phyloP scores from a whole-genome alignment of 2,797 vertebrate species.

The Phoeniculus purpureus region DNA sequence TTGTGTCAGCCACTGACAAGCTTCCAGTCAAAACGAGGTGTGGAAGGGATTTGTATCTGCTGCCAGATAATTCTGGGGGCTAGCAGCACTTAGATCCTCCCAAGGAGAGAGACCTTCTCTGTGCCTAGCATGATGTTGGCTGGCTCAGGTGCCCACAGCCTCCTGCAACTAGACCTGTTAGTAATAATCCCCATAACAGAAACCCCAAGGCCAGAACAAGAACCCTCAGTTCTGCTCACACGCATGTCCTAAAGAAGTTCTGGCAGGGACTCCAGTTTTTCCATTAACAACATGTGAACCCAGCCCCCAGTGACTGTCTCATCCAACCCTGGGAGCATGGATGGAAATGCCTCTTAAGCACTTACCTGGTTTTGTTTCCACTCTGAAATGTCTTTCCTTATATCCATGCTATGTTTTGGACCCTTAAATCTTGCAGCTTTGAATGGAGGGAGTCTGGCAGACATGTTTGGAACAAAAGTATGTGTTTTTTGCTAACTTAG shows the following conservation, averaged over 20 bases:
- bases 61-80: not conserved
- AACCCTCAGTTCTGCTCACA: not conserved
- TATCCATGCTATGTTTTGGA: not conserved
- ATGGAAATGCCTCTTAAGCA: not conserved
- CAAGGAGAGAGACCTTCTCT: not conserved
- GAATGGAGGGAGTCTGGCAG: not conserved
- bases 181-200: not conserved
- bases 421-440: not conserved
- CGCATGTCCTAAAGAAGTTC: not conserved
- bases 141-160: not conserved
- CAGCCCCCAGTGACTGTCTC: not conserved
- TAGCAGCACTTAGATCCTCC: not conserved
- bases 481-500: constrained; percentile 28
- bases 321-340: not conserved
- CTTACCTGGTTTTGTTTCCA: not conserved
- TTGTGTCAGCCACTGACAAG: not conserved
- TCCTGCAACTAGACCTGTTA: not conserved
- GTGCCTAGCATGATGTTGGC: not conserved
- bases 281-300: not conserved
- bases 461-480: not conserved
- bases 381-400: not conserved
- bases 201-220: not conserved
- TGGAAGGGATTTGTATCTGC: not conserved
- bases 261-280: not conserved
- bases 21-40: not conserved